Base-by-base conservation (phyloP, 2,113 vertebrate genomes). In the Pyrgilauda ruficollis region DNA sequence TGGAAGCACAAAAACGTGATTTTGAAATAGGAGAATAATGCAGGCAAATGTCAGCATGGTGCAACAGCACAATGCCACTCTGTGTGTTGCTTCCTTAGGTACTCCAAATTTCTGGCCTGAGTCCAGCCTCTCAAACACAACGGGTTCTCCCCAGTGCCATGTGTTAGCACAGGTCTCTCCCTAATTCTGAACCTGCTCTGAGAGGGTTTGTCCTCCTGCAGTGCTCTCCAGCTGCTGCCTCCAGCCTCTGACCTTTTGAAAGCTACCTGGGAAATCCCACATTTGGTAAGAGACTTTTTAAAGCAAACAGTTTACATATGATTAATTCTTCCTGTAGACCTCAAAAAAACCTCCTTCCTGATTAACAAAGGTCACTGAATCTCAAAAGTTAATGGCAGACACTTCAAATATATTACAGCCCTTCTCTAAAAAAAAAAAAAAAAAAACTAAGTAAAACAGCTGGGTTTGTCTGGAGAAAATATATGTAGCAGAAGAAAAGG, bases 291-390 rank as follows among this genome's bases (percentile, higher is more conserved):
- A 96, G 69, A 68, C 87, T 90, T 87, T 76, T 90, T 63, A 90
- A 89, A 94, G 84, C 93, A 91, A 96, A 89, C 66, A 83, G 82
- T 90, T 76, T 90, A 73, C 92, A 80, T 85, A 76, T 11, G 44
- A 96, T 90, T 93, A 95, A 92, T 90, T 93, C 88, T 88, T 95
- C 75, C 67, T 30, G 10, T 9, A 91, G 78, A 95, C 20, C 84
- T 93, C 37, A 85, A 75, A 90, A 72, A 83, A 47, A 3, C 18
- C 50, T 30, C 41, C 56, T 66, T 76, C 47, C 85, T 83, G 49
- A 90, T 94, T 94, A 96, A 41, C 59, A 95, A 93, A 96, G 89
- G 91, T 96, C 95, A 95, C 61, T 62, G 90, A 93, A 91, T 94
- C 87, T 91, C 87, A 73, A 77, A 95, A 95, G 66, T 96, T 94